Conservation (phyloP, 2,113 vertebrate genomes). For the Geococcyx californianus region DNA sequence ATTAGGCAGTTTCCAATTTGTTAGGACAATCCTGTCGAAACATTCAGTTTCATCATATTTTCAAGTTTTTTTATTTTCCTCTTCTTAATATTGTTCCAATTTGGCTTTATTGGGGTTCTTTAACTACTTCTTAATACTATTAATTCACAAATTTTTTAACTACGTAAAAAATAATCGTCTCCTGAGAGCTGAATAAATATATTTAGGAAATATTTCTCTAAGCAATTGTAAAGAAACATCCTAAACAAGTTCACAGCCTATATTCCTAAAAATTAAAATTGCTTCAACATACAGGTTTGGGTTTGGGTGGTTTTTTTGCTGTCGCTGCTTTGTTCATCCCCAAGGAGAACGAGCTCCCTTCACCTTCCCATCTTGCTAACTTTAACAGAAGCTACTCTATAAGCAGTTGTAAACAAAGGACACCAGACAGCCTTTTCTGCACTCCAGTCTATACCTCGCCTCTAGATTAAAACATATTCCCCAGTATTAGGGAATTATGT, state of each 20-base stretch:
- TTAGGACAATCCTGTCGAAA: background rate
- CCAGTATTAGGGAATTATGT: background rate
- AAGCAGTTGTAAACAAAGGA: background rate
- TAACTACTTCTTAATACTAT: background rate
- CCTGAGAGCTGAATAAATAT: background rate
- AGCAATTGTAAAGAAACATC: background rate
- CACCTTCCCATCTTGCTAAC: background rate
- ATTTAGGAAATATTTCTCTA: background rate
- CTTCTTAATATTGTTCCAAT: background rate
- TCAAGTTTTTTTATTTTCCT: background rate
- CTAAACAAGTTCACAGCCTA: background rate
- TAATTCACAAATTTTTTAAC: background rate
- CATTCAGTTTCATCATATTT: background rate
- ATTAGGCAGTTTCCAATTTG: background rate
- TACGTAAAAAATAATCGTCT: background rate
- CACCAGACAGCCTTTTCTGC: background rate
- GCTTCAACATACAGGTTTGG: background rate
- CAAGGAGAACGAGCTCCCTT: background rate
- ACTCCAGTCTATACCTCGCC: background rate
- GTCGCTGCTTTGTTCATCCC: background rate
- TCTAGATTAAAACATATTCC: background rate
- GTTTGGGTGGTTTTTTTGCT: background rate
- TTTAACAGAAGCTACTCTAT: background rate
- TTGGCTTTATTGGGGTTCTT: background rate
- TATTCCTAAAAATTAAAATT: background rate